Evolutionary conservation across 2,888 invertebrate genomes (phyloP).

Genomic region (Cantharis rufa): DNA sequence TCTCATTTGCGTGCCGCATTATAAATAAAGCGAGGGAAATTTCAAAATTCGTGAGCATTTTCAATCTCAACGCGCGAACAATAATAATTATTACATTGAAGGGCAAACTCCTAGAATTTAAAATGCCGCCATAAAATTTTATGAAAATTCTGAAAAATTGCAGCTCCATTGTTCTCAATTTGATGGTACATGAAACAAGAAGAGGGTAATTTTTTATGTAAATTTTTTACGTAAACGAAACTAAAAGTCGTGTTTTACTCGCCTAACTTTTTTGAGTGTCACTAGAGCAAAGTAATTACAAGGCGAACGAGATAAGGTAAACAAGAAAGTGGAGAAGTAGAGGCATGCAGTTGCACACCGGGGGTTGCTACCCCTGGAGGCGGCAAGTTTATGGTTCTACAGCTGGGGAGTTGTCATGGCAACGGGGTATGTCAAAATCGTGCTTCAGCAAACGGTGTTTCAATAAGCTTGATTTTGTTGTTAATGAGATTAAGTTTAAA

Average conservation of each 20-base stretch:
- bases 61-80: not conserved
- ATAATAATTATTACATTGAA: not conserved
- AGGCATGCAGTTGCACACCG: constrained; percentile 22
- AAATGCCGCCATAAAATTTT: not conserved
- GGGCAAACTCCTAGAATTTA: not conserved
- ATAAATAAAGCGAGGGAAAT: not conserved
- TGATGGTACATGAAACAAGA: not conserved
- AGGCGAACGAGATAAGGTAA: constrained; percentile 20
- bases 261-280: not conserved
- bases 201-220: not conserved
- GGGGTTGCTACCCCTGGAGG: constrained; percentile 27
- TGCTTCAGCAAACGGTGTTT: constrained; percentile 23
- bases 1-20: not conserved
- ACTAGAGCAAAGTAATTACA: constrained; percentile 13
- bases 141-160: not conserved
- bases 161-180: not conserved
- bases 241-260: not conserved
- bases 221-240: not conserved
- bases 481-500: constrained; percentile 21
- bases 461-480: constrained; percentile 32
- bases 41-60: not conserved
- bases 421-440: constrained; percentile 26
- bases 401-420: constrained; percentile 35
- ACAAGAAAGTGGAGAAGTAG: constrained; percentile 17
- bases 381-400: constrained; percentile 35